Conservation (phyloP, 2,797 vertebrate genomes). For the Glossophaga mutica region DNA sequence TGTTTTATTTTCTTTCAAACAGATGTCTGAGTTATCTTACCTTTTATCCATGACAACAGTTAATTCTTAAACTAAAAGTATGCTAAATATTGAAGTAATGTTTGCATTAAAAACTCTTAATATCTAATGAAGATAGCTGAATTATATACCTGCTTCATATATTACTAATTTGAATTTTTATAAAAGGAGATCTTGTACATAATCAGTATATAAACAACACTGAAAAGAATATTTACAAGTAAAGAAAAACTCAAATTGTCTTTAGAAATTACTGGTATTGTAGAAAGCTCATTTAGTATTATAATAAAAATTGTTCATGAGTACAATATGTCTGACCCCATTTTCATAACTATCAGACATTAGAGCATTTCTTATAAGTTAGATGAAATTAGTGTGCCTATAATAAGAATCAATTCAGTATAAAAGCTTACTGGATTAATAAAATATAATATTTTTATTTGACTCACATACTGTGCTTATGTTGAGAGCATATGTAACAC, state of each 20-base stretch:
- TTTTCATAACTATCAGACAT: background rate
- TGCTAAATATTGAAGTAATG: background rate
- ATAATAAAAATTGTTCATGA: background rate
- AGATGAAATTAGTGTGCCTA: background rate
- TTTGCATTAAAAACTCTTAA: background rate
- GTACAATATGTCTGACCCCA: background rate
- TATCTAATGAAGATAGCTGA: background rate
- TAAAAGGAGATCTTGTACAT: background rate
- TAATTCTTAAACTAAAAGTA: background rate
- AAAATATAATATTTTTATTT: background rate
- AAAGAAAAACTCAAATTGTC: background rate
- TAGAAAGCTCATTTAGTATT: background rate
- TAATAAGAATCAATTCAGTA: background rate
- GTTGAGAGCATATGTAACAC: background rate
- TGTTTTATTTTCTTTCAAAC: background rate
- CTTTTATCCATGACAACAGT: background rate
- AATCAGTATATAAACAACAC: background rate
- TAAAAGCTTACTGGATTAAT: background rate
- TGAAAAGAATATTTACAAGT: background rate
- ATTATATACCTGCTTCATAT: background rate
- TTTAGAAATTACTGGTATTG: background rate
- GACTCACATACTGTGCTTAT: background rate
- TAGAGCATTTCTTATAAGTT: background rate
- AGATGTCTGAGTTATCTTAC: background rate
- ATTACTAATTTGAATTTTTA: background rate